These are phyloP conservation scores for Eudyptes chrysolophus DNA, from an alignment of 2,113 vertebrate genomes.

Conservation along the genomic window DNA sequence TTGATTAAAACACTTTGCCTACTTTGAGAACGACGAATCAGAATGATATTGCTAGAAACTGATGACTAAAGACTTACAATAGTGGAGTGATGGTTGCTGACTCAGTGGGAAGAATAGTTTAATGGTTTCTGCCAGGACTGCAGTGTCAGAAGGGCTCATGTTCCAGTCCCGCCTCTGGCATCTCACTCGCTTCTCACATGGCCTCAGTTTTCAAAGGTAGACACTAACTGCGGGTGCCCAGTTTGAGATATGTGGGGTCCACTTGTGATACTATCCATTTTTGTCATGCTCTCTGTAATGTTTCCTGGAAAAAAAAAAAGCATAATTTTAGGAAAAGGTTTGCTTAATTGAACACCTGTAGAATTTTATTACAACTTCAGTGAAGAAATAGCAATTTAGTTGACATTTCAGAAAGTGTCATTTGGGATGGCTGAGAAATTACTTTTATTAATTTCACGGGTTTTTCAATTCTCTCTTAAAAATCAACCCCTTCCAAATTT, in stretches of 20 bases:
- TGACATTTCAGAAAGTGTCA: background rate
- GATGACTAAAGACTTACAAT: background rate
- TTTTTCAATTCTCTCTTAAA: background rate
- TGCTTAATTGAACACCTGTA: background rate
- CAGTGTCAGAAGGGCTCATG: background rate
- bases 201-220: background rate
- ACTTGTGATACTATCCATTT: background rate
- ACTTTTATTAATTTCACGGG: background rate
- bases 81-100: background rate
- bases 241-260: background rate
- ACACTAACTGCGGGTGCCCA: rapidly evolving
- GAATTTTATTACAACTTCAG: background rate
- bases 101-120: background rate
- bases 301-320: background rate
- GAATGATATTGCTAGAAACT: background rate
- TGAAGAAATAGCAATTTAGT: background rate
- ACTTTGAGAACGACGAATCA: background rate
- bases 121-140: background rate
- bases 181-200: background rate
- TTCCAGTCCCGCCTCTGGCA: background rate
- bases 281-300: background rate
- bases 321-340: background rate
- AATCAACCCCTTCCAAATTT: background rate
- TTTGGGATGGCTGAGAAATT: background rate
- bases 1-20: background rate